A percentile compares a stretch with the other conserved stretches of the same genome.
Evolutionary conservation across 2,888 invertebrate species (phyloP).

Genomic region (Zonitis immaculata): DNA sequence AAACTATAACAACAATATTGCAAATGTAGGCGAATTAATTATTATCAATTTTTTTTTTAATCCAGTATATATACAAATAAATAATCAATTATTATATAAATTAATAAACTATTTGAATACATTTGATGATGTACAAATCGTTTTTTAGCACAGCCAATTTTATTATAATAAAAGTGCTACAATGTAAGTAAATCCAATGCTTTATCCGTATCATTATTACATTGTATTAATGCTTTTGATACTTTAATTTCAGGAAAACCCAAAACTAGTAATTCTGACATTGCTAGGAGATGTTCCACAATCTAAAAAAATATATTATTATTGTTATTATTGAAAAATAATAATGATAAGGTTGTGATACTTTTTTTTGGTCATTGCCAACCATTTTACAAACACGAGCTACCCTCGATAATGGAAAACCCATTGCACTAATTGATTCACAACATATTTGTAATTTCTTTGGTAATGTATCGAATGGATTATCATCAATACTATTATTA

Average conservation of each 20-base stretch:
- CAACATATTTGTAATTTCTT: slow-evolving; percentile 62
- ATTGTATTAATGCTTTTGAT: slow-evolving; percentile 67
- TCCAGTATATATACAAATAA: slow-evolving; percentile 17
- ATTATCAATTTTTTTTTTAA: neutral
- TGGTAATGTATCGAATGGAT: slow-evolving; percentile 46
- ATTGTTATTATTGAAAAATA: neutral
- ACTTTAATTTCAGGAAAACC: slow-evolving; percentile 77
- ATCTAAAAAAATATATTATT: slow-evolving; percentile 65
- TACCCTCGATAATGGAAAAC: slow-evolving; percentile 77
- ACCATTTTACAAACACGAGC: slow-evolving; percentile 73
- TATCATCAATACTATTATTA: slow-evolving; percentile 26
- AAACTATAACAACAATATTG: neutral
- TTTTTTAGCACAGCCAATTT: slow-evolving; percentile 33
- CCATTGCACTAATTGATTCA: slow-evolving; percentile 77
- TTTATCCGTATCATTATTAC: slow-evolving; percentile 78
- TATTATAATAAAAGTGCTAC: slow-evolving; percentile 48
- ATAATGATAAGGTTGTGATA: slow-evolving; percentile 37
- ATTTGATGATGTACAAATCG: slow-evolving; percentile 15
- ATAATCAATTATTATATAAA: slow-evolving; percentile 14
- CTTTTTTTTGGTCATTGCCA: slow-evolving; percentile 82
- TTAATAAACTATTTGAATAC: slow-evolving; percentile 27
- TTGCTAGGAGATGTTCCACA: slow-evolving; percentile 74
- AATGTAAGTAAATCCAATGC: slow-evolving; percentile 79
- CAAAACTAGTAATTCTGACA: slow-evolving; percentile 73
- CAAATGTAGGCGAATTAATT: neutral